Percentiles rank a stretch among this genome's conserved stretches.
Evolutionary conservation across 2,797 vertebrate species (phyloP).

Genomic region (Scarus forsteni): DNA sequence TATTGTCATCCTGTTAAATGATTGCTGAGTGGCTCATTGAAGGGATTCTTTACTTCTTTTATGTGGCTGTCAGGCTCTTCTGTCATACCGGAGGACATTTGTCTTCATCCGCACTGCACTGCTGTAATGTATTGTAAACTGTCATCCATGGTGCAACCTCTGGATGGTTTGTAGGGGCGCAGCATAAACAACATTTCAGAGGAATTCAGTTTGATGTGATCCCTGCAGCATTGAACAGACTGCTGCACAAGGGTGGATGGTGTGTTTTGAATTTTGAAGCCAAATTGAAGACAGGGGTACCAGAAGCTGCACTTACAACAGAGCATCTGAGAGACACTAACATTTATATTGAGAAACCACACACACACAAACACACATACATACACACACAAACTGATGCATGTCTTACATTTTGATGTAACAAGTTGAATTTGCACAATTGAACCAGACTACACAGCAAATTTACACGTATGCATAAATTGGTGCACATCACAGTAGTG

Average conservation of each 20-base stretch:
- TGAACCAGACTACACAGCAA: slow-evolving; percentile 2
- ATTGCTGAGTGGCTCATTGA: no score
- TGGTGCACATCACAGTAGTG: slow-evolving; percentile 33
- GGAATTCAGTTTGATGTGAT: slow-evolving; percentile 24
- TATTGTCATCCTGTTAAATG: no score
- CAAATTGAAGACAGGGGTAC: slow-evolving; percentile 70
- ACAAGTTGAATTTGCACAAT: slow-evolving; percentile 9
- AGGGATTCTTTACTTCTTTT: no score
- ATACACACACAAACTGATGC: slow-evolving; percentile 18
- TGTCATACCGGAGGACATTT: slow-evolving; percentile 11
- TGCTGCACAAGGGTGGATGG: slow-evolving; percentile 49
- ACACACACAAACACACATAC: slow-evolving; percentile 34
- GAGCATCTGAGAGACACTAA: slow-evolving; percentile 59
- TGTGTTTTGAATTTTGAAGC: slow-evolving; percentile 56
- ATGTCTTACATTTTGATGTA: slow-evolving; percentile 14
- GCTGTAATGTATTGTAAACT: slow-evolving; percentile 33
- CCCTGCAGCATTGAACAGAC: slow-evolving; percentile 41
- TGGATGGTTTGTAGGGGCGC: slow-evolving; percentile 65
- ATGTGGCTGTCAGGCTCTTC: slow-evolving; percentile 1
- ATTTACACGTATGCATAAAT: slow-evolving; percentile 21
- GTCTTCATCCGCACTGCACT: slow-evolving; percentile 30
- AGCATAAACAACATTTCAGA: slow-evolving; percentile 60
- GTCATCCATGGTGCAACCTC: slow-evolving; percentile 19
- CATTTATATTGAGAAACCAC: slow-evolving; percentile 65
- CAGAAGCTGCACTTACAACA: slow-evolving; percentile 58